These are phyloP conservation scores for Daktulosphaira vitifoliae DNA, from an alignment of 1,140 invertebrate genomes.

Conservation along the genomic window DNA sequence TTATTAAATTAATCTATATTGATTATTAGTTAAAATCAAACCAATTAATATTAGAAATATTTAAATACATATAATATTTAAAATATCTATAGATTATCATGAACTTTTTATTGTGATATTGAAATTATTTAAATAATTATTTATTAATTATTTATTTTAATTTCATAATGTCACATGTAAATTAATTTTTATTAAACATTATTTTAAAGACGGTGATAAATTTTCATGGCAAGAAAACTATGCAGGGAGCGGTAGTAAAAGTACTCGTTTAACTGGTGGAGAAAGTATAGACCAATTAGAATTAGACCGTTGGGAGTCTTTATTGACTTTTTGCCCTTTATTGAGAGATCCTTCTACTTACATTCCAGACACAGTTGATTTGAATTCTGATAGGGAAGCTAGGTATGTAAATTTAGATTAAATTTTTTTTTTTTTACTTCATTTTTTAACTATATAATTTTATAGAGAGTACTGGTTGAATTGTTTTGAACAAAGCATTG, in stretches of 20 bases:
- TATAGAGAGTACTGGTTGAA: slow-evolving; percentile 80
- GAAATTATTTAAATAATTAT: too few species aligned
- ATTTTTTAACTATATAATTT: neutral
- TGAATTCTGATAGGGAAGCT: slow-evolving; percentile 74
- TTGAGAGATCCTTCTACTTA: slow-evolving; percentile 57
- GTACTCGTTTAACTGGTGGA: slow-evolving; percentile 41
- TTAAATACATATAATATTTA: too few species aligned
- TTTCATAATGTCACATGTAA: neutral
- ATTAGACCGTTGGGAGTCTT: slow-evolving; percentile 56
- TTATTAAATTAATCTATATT: neutral
- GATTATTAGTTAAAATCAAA: too few species aligned
- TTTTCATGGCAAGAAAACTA: slow-evolving; percentile 70
- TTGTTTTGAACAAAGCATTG: slow-evolving; percentile 75
- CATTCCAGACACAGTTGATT: slow-evolving; percentile 80
- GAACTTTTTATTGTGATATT: too few species aligned
- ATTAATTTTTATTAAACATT: neutral
- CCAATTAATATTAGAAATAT: too few species aligned
- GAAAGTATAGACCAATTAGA: slow-evolving; percentile 57
- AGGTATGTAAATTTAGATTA: slow-evolving; percentile 42
- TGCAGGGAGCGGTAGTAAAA: slow-evolving; percentile 60
- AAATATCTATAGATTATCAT: too few species aligned
- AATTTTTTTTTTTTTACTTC: neutral
- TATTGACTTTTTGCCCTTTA: slow-evolving; percentile 56
- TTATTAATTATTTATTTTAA: too few species aligned
- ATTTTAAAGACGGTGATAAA: slow-evolving; percentile 47